Evolutionary conservation across 2,797 vertebrate species (phyloP).

Genomic region (Malacoctenus gilli): DNA sequence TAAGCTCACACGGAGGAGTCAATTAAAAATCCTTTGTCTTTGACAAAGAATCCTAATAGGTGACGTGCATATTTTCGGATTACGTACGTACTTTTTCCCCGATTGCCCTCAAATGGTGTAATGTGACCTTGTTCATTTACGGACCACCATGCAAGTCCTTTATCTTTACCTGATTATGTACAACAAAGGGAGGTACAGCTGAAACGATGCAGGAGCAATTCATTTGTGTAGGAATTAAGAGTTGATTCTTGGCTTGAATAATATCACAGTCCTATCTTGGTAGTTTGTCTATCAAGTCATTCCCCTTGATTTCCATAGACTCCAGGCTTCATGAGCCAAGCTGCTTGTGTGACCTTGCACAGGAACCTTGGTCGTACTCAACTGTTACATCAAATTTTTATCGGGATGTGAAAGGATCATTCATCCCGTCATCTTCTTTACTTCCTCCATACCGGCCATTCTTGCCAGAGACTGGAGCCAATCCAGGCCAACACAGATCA

Average conservation of each 20-base stretch:
- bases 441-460: no score
- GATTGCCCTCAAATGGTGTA: conserved; percentile 7
- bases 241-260: neutral
- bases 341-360: no score
- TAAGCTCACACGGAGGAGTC: conserved; percentile 46
- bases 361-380: no score
- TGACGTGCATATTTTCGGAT: conserved; percentile 42
- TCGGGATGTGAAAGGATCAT: no score
- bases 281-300: no score
- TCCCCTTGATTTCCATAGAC: no score
- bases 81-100: conserved; percentile 5
- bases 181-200: conserved; percentile 6
- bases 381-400: no score
- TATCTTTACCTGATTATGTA: conserved; percentile 29
- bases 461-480: no score
- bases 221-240: neutral
- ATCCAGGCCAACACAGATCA: no score
- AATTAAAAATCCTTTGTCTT: conserved; percentile 60
- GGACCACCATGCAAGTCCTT: conserved; percentile 18
- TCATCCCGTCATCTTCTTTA: no score
- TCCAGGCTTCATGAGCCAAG: no score
- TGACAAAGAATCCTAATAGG: conserved; percentile 23
- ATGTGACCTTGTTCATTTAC: conserved; percentile 37
- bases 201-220: neutral
- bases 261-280: no score